These are phyloP conservation scores for Micrastur ruficollis DNA, from an alignment of 2,797 vertebrate genomes.

Conservation along the genomic window DNA sequence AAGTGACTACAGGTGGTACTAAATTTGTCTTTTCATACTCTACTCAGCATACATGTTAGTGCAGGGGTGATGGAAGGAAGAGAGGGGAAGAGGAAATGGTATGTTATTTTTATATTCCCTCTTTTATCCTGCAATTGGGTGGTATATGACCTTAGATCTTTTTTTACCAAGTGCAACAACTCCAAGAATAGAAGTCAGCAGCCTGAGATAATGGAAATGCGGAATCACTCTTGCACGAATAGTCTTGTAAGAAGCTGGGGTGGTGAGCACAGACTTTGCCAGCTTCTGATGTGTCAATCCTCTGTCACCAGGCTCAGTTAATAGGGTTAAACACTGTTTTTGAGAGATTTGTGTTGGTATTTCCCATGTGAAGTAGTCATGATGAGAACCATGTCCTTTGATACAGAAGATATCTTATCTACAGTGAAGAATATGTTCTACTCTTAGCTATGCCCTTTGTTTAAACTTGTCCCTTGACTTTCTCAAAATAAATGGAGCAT, in stretches of 20 bases:
- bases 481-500: neutral
- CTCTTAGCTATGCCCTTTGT: neutral
- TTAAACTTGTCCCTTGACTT: neutral
- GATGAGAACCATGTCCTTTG: neutral
- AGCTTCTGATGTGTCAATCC: accelerated
- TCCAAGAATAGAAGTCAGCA: neutral
- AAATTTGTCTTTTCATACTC: neutral
- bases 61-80: neutral
- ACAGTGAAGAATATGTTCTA: neutral
- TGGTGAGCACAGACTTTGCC: neutral
- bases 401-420: neutral
- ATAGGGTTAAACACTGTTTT: neutral
- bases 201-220: neutral
- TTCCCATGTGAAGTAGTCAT: neutral
- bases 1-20: neutral
- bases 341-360: neutral
- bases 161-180: neutral
- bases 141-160: neutral
- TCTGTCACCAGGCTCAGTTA: neutral
- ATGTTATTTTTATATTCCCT: neutral
- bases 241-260: neutral
- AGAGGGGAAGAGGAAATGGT: neutral
- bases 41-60: neutral
- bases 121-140: neutral
- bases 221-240: neutral